Percentiles rank a stretch among this genome's conserved stretches.
Evolutionary conservation across 2,888 invertebrate species (phyloP).

Genomic region (Pilophorus perplexus): DNA sequence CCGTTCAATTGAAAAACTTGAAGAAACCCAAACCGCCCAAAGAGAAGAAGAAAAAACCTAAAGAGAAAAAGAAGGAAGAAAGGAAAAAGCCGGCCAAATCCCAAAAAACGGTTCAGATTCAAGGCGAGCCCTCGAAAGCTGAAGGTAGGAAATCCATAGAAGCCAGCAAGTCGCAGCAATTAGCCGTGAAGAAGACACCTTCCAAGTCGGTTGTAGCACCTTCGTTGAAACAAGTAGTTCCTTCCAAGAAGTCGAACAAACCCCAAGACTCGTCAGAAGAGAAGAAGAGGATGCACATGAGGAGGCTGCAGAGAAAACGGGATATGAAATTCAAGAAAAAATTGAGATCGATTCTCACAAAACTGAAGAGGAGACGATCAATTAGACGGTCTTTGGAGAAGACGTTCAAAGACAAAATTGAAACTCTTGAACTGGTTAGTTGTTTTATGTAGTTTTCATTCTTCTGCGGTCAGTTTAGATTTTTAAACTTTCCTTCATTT

Average conservation of each 20-base stretch:
- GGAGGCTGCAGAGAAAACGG: constrained; percentile 15
- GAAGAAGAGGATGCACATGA: constrained; percentile 6
- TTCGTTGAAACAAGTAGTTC: no score
- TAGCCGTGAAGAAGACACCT: no score
- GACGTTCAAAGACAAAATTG: constrained; percentile 33
- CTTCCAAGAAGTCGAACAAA: no score
- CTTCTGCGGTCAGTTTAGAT: not conserved
- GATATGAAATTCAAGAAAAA: constrained; percentile 26
- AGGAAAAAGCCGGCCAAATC: no score
- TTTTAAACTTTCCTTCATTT: no score
- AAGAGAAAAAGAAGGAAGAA: not conserved
- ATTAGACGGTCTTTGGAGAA: constrained; percentile 17
- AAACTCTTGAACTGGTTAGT: constrained; percentile 26
- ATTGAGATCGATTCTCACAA: constrained; percentile 15
- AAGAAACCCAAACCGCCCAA: constrained; percentile 14
- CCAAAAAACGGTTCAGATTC: no score
- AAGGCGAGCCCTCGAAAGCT: no score
- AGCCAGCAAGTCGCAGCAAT: no score
- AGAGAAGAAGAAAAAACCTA: constrained; percentile 7
- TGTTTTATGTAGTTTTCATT: not conserved
- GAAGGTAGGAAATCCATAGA: not conserved
- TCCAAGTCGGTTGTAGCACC: no score
- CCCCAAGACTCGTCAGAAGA: no score
- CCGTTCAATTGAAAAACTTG: constrained; percentile 20
- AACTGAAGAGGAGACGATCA: constrained; percentile 7